Evolutionary conservation across 2,113 vertebrate species (phyloP), one percentile per base, ranked within the genome.

Genomic region (Phodopus roborovskii): DNA sequence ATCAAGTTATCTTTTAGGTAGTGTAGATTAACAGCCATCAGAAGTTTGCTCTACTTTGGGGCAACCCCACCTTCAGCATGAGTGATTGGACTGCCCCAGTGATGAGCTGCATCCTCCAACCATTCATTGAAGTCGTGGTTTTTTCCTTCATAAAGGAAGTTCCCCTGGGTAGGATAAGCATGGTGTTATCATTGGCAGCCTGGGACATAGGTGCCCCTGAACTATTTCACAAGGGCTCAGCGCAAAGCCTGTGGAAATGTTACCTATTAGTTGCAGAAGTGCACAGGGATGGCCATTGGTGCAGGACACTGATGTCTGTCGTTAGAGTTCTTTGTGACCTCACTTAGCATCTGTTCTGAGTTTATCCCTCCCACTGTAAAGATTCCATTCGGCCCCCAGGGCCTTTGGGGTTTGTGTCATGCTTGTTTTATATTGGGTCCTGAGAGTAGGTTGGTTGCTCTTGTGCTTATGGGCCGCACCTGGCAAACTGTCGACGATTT

Each of bases 291-390:
- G 36, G 33, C 56, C 39, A 6, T 12, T 42, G 48, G 26, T 36
- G 42, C 71, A 58, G 50, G 82, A 79, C 60, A 48, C 66, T 73
- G 42, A 89, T 20, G n/a, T 50, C 53, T 16, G 71, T 60, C 77
- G 15, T 85, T 90, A 60, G 42, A 12, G 22, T 71, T 91, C 42
- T 83, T 82, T 48, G 48, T 86, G 68, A 89, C 53, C 36, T 36
- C 28, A 60, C 7, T 88, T 39, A 86, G 12, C 36, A 39, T 94
- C 81, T 93, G 66, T 39, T 96, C 85, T 53, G 45, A 36, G 75
- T 85, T 96, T 68, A 75, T 82, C 50, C 82, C 81, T 92, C 82
- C 68, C 62, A 66, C 56, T 94, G 45, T 78, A 75, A 91, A 96
- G 71, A 91, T 70, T 86, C 91, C 33, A 64, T 84, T 97, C 85